Percentiles rank a stretch among this genome's conserved stretches.
Evolutionary conservation across 1,140 invertebrate species (phyloP).

Genomic region (Platorchestia sp.): DNA sequence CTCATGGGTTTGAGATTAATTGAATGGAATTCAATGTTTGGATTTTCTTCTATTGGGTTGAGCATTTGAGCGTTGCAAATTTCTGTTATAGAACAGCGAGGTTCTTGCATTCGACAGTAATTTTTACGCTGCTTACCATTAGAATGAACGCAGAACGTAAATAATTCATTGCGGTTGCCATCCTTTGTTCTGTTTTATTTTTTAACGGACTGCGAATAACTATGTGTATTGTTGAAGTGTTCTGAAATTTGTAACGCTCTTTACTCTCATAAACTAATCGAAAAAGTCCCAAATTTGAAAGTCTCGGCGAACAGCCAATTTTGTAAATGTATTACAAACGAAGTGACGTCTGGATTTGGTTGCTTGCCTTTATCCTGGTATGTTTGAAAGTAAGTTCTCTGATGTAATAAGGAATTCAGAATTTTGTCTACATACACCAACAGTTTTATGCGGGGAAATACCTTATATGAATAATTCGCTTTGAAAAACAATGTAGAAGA

Average conservation of each 20-base stretch:
- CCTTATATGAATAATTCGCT: not conserved
- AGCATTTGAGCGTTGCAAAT: not conserved
- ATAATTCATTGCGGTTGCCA: not conserved
- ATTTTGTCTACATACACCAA: not conserved
- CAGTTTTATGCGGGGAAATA: not conserved
- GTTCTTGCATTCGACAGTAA: not conserved
- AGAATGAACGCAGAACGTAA: not conserved
- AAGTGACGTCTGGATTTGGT: not conserved
- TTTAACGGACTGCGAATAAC: not conserved
- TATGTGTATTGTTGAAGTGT: not conserved
- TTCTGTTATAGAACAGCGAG: not conserved
- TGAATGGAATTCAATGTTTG: not conserved
- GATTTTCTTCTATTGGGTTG: too few relatives aligned
- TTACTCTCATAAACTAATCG: not conserved
- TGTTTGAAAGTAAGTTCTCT: not conserved
- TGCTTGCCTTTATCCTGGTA: not conserved
- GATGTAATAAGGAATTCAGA: not conserved
- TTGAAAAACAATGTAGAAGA: not conserved
- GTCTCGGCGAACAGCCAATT: not conserved
- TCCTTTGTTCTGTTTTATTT: not conserved
- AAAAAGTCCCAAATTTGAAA: not conserved
- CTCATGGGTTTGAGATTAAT: not conserved
- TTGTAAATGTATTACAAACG: not conserved
- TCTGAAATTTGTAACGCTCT: not conserved
- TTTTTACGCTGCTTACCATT: not conserved